Conservation (phyloP, 2,113 vertebrate species). For the Engystomops pustulosus region DNA sequence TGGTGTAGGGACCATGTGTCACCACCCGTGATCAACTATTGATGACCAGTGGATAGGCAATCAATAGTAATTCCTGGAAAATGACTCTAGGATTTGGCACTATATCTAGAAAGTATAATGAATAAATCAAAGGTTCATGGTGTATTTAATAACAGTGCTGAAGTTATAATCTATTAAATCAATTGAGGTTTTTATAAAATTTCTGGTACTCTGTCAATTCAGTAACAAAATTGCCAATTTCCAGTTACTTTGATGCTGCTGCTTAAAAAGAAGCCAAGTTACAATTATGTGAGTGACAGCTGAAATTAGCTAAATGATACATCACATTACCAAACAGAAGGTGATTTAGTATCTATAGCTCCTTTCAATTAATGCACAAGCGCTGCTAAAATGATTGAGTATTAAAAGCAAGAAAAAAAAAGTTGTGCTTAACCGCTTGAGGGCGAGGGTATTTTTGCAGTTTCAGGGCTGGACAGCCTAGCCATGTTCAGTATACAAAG, state of each 20-base stretch:
- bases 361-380: not conserved
- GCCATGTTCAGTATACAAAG: too few species aligned
- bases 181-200: slow-evolving; percentile 4
- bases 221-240: slow-evolving; percentile 5
- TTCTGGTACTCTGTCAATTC: not conserved
- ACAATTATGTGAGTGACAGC: slow-evolving; percentile 12
- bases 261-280: slow-evolving; percentile 1
- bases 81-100: too few species aligned
- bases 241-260: not conserved
- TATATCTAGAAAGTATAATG: too few species aligned
- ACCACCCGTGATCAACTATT: too few species aligned
- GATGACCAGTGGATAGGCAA: too few species aligned
- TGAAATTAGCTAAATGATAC: not conserved
- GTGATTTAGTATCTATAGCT: not conserved
- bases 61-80: too few species aligned
- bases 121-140: not conserved
- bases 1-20: too few species aligned
- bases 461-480: too few species aligned
- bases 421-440: too few species aligned
- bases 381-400: not conserved
- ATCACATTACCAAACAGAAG: not conserved
- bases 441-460: too few species aligned
- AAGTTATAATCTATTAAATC: slow-evolving; percentile 7
- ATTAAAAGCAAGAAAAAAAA: not conserved
- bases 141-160: not conserved